Percentiles rank a stretch among this genome's conserved stretches.
These are phyloP conservation scores for Colletes gigas DNA, from an alignment of 1,140 invertebrate genomes.

Conservation along the genomic window DNA sequence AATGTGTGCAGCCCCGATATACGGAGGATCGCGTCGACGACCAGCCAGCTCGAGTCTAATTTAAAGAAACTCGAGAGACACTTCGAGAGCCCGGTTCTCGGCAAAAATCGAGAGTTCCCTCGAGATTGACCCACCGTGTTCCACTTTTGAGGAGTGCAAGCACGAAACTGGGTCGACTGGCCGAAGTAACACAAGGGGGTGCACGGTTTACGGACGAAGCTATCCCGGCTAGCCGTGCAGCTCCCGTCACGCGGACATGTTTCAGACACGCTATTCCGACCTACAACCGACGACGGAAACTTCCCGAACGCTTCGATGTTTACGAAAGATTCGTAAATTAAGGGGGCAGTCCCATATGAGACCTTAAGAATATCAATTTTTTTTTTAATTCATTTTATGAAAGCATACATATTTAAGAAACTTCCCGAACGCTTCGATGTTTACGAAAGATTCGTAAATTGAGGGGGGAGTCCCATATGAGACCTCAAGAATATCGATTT, in stretches of 20 bases:
- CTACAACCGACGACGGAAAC: neutral
- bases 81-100: neutral
- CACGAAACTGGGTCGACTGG: slow-evolving; percentile 71
- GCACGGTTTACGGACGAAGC: slow-evolving; percentile 65
- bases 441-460: too few species aligned
- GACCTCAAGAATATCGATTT: too few species aligned
- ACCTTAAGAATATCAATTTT: too few species aligned
- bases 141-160: slow-evolving; percentile 52
- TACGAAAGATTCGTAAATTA: too few species aligned
- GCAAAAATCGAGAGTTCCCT: slow-evolving; percentile 34
- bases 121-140: slow-evolving; percentile 52
- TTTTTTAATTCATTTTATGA: too few species aligned
- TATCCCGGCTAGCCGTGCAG: slow-evolving; percentile 53
- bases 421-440: too few species aligned
- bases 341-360: too few species aligned
- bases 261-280: neutral
- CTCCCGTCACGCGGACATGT: neutral
- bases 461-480: too few species aligned
- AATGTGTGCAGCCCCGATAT: too few species aligned
- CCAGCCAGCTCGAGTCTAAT: neutral
- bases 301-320: too few species aligned
- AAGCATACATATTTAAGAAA: too few species aligned
- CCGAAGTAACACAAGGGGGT: slow-evolving; percentile 69
- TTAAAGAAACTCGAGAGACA: neutral
- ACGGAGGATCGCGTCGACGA: too few species aligned